Evolutionary conservation across 2,113 vertebrate genomes (phyloP), one percentile per base, ranked within the genome.

Genomic region (Pseudonaja textilis): DNA sequence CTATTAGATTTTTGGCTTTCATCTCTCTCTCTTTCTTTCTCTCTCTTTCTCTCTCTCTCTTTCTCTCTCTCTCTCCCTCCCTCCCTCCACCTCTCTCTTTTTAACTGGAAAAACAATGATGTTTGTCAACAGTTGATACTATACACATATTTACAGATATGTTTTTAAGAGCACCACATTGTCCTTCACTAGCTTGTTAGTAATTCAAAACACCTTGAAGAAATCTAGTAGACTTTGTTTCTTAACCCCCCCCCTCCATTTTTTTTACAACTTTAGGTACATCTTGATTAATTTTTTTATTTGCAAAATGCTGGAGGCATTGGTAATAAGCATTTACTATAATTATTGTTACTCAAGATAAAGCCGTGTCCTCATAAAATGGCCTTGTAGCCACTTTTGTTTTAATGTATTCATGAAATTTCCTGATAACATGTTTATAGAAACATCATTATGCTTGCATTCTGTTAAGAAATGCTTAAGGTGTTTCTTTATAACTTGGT

Each of bases 281-380:
- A 29, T 86, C 10, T 87, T 85, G 34, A 42, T 89, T 88, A 87
- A 86, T 69, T 94, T 93, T 4, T 92, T 16, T 90, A 90, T 92
- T 18, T 94, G 89, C 4, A 95, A 88, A 95, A 93, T 56, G 42
- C 56, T 81, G 22, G 6, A 11, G 34, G 95, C 93, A 61, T 57
- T 90, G 93, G 39, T 94, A 61, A 89, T 94, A 96, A 6, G 20
- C 87, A 92, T 93, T 96, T 95, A 86, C 23, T 1, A 64, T 74
- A 94, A 95, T 90, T 93, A 88, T 22, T 91, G 55, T 42, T 94
- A 90, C 89, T 93, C 90, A 56, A 94, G 94, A 92, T 93, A 95
- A 93, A 74, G 93, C 0, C 2, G 50, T 50, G 88, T 90, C 90
- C 90, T 86, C 92, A 93, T 61, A 94, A 95, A 95, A 0, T 89